phyloP scores from a whole-genome alignment of 64 coral and sea anemone genomes.

The Actinia equina region DNA sequence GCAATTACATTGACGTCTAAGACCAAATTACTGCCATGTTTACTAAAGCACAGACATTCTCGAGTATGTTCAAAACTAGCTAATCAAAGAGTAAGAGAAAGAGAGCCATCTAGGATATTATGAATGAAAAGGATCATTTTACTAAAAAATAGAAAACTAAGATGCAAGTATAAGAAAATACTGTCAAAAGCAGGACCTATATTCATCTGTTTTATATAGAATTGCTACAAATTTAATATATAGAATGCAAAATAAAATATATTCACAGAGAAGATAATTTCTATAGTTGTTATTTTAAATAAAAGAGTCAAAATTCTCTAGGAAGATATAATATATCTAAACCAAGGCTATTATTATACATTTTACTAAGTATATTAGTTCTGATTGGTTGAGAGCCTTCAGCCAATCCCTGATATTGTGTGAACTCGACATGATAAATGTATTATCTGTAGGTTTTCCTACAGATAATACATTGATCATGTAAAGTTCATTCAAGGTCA shows the following conservation, averaged over 20 bases:
- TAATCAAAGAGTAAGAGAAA: conserved; percentile 38
- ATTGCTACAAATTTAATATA: conserved; percentile 57
- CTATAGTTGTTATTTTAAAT: conserved; percentile 49
- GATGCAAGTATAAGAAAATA: conserved; percentile 39
- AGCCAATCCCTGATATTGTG: too few relatives aligned
- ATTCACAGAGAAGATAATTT: conserved; percentile 51
- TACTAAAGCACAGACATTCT: conserved; percentile 34
- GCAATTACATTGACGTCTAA: too few relatives aligned
- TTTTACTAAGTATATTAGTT: too few relatives aligned
- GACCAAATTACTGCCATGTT: neutral
- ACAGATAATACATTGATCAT: too few relatives aligned
- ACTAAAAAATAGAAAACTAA: conserved; percentile 47
- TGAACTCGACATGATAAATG: too few relatives aligned
- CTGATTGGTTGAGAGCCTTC: too few relatives aligned
- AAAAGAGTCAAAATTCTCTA: neutral
- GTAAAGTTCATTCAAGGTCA: too few relatives aligned
- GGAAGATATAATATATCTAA: conserved; percentile 16
- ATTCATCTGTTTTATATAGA: conserved; percentile 56
- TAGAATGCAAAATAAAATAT: conserved; percentile 36
- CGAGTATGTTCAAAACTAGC: conserved; percentile 39
- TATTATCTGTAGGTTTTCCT: too few relatives aligned
- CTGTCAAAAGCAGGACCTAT: conserved; percentile 38
- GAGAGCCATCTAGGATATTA: conserved; percentile 47
- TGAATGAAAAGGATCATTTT: conserved; percentile 29
- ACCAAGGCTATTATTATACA: neutral